Evolutionary conservation across 92 coral and sea anemone species (phyloP), one percentile per base, ranked within the genome.

Genomic region (Palythoa heliodiscus): DNA sequence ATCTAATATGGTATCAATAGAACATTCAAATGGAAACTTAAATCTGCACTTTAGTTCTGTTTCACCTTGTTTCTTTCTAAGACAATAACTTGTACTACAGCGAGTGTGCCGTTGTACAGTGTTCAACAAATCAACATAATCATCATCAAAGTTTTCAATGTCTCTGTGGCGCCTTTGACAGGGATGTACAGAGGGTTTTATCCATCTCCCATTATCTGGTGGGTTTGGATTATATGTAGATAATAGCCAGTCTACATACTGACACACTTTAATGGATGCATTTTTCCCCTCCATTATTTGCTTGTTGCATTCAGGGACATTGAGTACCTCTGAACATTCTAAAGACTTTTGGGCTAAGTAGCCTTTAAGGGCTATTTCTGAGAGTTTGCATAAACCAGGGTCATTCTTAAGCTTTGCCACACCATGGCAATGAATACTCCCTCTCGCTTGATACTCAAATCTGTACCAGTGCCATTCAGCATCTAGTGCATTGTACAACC

Each of bases 331-430:
- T 57, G 38, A 83, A 70, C 19, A 37, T 88, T 57, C 78, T 89
- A 77, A 57, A n/a, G n/a, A n/a, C n/a, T n/a, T n/a, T n/a, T n/a
- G n/a, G 64, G 87, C 81, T 55, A 89, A 89, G 73, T 85, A 89
- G 73, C 89, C 89, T 85, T 78, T 77, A 20, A 89, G 89, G 15
- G 89, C 92, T 55, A 54, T 89, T 74, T 89, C 89, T 38, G 86
- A 77, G 48, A 89, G 70, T 84, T 85, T 71, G 48, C 89, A 89
- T 24, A 89, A 66, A 17, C 72, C 84, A 53, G 84, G 84, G 16
- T 58, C 84, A 78, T 78, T 78, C 22, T 78, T 55, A 1, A 78
- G 72, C 25, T 58, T 78, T 5, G 84, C 63, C 22, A 29, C 70
- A 22, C n/a, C n/a, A n/a, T n/a, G n/a, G n/a, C n/a, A n/a, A n/a